These are phyloP conservation scores for Sebastes cheni DNA, from an alignment of 2,797 vertebrate species.

Conservation along the genomic window DNA sequence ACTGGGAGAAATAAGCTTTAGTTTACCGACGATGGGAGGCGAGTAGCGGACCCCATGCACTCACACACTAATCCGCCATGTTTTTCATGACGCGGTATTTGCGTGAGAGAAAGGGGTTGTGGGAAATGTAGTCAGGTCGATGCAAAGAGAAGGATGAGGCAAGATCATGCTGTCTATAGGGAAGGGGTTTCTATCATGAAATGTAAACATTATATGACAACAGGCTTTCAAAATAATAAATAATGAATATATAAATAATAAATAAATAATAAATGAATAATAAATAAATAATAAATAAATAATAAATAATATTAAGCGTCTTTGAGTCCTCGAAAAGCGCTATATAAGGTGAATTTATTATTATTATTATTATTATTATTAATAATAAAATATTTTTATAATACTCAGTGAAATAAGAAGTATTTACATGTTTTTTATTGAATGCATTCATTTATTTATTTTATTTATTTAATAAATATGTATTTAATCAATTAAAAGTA, in stretches of 20 bases:
- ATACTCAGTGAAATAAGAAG: too few species aligned
- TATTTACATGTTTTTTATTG: too few species aligned
- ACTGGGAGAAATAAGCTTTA: background rate
- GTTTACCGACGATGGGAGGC: background rate
- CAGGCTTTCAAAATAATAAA: background rate
- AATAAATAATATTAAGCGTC: too few species aligned
- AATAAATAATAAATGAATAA: too few species aligned
- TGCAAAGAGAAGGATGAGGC: background rate
- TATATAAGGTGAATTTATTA: too few species aligned
- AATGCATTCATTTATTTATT: too few species aligned
- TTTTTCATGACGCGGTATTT: constrained; percentile 40
- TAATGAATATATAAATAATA: too few species aligned
- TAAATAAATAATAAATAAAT: too few species aligned
- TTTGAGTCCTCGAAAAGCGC: too few species aligned
- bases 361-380: too few species aligned
- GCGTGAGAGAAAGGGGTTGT: constrained; percentile 26
- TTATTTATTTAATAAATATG: too few species aligned
- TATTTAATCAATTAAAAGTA: too few species aligned
- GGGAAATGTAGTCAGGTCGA: constrained; percentile 61
- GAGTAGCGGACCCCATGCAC: constrained; percentile 11
- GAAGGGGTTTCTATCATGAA: background rate
- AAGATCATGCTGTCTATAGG: background rate
- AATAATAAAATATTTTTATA: background rate
- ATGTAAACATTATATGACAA: background rate
- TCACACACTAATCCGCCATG: constrained; percentile 61